These are phyloP conservation scores for Otus sunia DNA, from an alignment of 2,113 vertebrate genomes.

Conservation along the genomic window DNA sequence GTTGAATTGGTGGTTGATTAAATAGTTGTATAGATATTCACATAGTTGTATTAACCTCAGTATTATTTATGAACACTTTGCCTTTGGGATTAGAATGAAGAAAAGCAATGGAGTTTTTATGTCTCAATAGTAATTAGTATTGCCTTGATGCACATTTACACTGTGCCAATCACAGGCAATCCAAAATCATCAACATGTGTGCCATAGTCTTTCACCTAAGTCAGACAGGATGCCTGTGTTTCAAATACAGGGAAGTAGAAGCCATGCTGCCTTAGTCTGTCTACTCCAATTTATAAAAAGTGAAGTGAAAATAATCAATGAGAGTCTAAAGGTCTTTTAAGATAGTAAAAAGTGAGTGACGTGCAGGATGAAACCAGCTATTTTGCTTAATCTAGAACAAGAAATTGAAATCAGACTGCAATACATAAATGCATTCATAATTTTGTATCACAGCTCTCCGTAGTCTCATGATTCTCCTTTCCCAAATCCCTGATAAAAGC, in stretches of 20 bases:
- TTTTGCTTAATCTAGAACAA: not conserved
- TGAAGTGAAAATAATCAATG: not conserved
- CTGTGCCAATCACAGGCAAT: not conserved
- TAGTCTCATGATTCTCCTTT: not conserved
- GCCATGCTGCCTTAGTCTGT: not conserved
- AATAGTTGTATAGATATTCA: constrained; percentile 33
- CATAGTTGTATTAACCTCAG: constrained; percentile 5
- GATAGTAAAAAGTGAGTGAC: not conserved
- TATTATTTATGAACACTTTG: constrained; percentile 3
- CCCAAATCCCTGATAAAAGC: not conserved
- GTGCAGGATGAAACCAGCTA: not conserved
- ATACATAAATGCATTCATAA: not conserved
- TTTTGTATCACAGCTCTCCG: not conserved
- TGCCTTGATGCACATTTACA: not conserved
- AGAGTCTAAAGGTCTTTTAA: not conserved
- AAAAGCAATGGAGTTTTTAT: not conserved
- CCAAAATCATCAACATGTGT: not conserved
- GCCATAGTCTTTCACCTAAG: not conserved
- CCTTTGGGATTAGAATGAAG: not conserved
- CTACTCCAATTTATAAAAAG: not conserved
- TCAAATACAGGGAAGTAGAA: not conserved
- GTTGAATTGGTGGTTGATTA: not conserved
- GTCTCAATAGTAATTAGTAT: not conserved
- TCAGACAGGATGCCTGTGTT: not conserved
- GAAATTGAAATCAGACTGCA: not conserved